Evolutionary conservation across 2,888 invertebrate genomes (phyloP).

Genomic region (Erebia palarica): DNA sequence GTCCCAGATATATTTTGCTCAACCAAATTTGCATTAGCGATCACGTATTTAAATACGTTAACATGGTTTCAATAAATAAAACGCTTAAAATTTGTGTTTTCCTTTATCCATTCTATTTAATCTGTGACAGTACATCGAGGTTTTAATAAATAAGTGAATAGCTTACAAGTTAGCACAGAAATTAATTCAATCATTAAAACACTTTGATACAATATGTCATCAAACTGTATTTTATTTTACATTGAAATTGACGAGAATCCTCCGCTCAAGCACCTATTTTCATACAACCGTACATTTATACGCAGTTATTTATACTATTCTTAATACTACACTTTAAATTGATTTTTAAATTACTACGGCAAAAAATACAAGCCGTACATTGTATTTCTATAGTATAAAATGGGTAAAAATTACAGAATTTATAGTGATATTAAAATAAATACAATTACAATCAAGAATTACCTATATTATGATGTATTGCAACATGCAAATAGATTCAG

Average conservation of each 20-base stretch:
- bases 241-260: conserved; percentile 74
- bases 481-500: neutral
- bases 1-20: too few relatives aligned
- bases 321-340: conserved; percentile 22
- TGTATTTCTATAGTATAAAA: too few relatives aligned
- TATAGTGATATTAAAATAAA: too few relatives aligned
- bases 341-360: too few relatives aligned
- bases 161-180: conserved; percentile 72
- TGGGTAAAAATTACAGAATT: too few relatives aligned
- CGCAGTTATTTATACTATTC: conserved; percentile 33
- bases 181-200: conserved; percentile 55
- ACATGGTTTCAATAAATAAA: conserved; percentile 18
- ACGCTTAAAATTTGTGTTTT: conserved; percentile 47
- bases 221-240: too few relatives aligned
- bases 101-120: conserved; percentile 67
- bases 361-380: too few relatives aligned
- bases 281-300: conserved; percentile 73
- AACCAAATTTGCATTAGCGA: neutral
- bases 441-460: neutral
- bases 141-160: conserved; percentile 67
- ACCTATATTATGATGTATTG: too few relatives aligned
- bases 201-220: conserved; percentile 49
- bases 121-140: conserved; percentile 78
- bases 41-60: neutral
- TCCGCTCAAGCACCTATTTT: conserved; percentile 79